These are phyloP conservation scores for Corythaeola cristata DNA, from an alignment of 2,113 vertebrate genomes.

Conservation along the genomic window DNA sequence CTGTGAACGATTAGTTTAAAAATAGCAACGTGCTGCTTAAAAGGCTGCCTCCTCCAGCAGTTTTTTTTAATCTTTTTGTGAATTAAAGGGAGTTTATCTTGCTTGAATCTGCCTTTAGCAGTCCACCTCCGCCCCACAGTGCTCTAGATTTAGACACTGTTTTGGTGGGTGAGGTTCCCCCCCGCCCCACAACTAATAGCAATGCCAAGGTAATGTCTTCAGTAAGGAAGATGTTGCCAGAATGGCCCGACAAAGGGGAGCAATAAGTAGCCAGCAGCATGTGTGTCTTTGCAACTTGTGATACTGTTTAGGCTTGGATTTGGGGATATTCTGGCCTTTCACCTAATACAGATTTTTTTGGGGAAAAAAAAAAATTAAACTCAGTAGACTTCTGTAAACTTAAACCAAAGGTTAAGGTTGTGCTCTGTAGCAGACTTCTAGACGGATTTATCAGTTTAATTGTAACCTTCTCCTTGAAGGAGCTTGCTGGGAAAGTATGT, in stretches of 20 bases:
- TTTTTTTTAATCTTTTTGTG: not conserved
- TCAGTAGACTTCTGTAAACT: not conserved
- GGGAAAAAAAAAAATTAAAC: not conserved
- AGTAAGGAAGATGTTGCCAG: not conserved
- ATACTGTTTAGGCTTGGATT: not conserved
- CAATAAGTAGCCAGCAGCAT: not conserved
- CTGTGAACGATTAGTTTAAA: slow-evolving; percentile 26
- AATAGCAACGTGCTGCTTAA: slow-evolving; percentile 10
- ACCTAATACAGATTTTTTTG: not conserved
- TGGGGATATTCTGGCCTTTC: not conserved
- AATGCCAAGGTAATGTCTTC: not conserved
- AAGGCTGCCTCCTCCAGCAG: not conserved
- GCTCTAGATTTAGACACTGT: not conserved
- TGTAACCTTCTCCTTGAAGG: not conserved
- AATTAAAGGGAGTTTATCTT: not conserved
- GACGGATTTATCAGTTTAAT: not conserved
- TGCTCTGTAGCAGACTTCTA: not conserved
- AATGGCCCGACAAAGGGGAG: not conserved
- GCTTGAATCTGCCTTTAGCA: not conserved
- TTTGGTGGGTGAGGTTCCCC: not conserved
- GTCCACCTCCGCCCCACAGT: not conserved
- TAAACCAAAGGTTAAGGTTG: not conserved
- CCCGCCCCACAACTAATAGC: accelerated
- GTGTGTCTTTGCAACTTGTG: not conserved
- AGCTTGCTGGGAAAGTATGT: not conserved